Evolutionary conservation across 2,113 vertebrate species (phyloP), one percentile per base, ranked within the genome.

Genomic region (Grammomys surdaster): DNA sequence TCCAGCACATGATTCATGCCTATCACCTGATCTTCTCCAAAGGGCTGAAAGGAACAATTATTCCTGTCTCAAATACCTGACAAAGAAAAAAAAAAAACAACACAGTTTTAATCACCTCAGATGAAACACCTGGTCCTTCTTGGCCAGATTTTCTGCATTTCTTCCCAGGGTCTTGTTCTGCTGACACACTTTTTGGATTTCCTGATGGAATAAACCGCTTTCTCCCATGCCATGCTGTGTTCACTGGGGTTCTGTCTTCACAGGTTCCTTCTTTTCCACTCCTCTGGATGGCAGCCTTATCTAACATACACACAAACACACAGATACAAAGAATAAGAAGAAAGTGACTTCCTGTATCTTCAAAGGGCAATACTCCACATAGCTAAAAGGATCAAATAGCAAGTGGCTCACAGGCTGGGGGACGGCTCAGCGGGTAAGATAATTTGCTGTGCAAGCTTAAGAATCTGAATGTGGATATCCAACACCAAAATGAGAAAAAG

Each of bases 71-170:
- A 46, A 90, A 92, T 2, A 92, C 43, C 26, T 80, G 48, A 82
- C 60, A 77, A 90, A 80, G 70, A 93, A 95, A 96, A 90, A n/a
- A n/a, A n/a, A n/a, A 24, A 88, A 93, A 91, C 46, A 90, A 90
- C 72, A 76, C 14, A 58, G 33, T 81, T 84, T 80, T 86, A 93
- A 80, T 96, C 97, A 99, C 98, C 98, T 97, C 95, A 89, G 90
- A 92, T 80, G 95, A 97, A 97, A 80, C 70, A 63, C 43, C 1
- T 56, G 43, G 60, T 13, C 97, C 91, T 90, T 96, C 91, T 46
- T 95, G 89, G 40, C 91, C 70, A 81, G 88, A 73, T 93, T 82
- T 90, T 95, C 91, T 97, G 88, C 16, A 97, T 26, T 97, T 98
- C 97, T 98, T 97, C 65, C 84, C 84, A 65, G 93, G 69, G 31